Evolutionary conservation across 2,888 invertebrate species (phyloP).

Genomic region (Ophion ellenae): DNA sequence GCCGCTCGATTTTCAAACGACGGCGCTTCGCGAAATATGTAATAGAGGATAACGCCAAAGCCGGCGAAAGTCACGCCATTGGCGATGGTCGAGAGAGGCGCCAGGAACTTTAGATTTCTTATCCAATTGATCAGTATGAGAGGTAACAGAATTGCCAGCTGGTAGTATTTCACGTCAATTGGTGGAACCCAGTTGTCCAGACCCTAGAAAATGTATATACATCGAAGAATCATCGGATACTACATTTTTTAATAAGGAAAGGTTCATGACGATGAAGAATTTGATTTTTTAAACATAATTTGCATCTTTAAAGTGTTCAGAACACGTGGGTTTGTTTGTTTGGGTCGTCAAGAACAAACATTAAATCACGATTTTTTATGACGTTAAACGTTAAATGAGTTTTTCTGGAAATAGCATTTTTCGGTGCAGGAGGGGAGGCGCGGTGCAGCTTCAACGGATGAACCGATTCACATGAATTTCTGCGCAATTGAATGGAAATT

Average conservation of each 20-base stretch:
- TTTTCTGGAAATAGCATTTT: too few relatives aligned
- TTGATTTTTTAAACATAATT: too few relatives aligned
- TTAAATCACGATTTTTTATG: too few relatives aligned
- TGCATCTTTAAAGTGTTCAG: too few relatives aligned
- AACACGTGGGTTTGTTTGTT: too few relatives aligned
- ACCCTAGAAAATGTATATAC: slow-evolving; percentile 82
- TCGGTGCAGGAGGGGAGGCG: too few relatives aligned
- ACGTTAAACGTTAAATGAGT: too few relatives aligned
- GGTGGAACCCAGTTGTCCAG: slow-evolving; percentile 80
- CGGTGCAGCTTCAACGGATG: too few relatives aligned
- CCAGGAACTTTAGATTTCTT: slow-evolving; percentile 93
- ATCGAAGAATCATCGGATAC: not conserved
- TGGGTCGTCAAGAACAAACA: too few relatives aligned
- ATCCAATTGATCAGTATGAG: slow-evolving; percentile 93
- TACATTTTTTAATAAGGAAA: not conserved
- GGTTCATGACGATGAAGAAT: too few relatives aligned
- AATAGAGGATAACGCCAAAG: slow-evolving; percentile 94
- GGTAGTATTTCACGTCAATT: slow-evolving; percentile 87
- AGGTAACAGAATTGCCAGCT: slow-evolving; percentile 86
- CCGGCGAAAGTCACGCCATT: slow-evolving; percentile 93
- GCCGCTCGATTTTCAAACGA: slow-evolving; percentile 87
- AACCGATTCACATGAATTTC: too few relatives aligned
- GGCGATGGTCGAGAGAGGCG: slow-evolving; percentile 95
- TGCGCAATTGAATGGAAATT: too few relatives aligned
- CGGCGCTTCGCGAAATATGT: slow-evolving; percentile 90